These are phyloP conservation scores for Babyrousa celebensis DNA, from an alignment of 2,797 vertebrate genomes.

Conservation along the genomic window DNA sequence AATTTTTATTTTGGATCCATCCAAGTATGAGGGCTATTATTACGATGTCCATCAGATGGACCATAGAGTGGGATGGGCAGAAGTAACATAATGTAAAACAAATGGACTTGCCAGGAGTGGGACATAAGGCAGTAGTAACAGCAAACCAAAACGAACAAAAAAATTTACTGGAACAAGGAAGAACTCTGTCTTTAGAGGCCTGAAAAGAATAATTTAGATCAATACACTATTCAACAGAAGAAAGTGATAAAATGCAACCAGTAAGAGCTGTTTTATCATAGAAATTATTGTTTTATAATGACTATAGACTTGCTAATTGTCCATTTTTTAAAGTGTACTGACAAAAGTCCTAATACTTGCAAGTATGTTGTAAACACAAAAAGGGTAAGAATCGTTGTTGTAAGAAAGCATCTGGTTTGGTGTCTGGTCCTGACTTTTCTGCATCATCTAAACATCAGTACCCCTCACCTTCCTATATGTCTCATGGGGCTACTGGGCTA, in stretches of 20 bases:
- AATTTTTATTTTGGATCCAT: background rate
- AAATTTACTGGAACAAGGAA: background rate
- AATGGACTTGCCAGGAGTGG: background rate
- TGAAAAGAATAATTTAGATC: background rate
- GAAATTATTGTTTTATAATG: slow-evolving; percentile 13
- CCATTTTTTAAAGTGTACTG: background rate
- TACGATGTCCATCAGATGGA: background rate
- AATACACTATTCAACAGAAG: background rate
- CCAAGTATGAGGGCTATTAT: background rate
- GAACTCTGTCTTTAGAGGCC: background rate
- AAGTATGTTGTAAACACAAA: slow-evolving; percentile 31
- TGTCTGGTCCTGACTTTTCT: slow-evolving; percentile 10
- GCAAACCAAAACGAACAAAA: background rate
- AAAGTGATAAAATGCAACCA: background rate
- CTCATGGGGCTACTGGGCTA: background rate
- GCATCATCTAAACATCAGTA: background rate
- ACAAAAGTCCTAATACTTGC: slow-evolving; percentile 43
- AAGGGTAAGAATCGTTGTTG: background rate
- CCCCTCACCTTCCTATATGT: background rate
- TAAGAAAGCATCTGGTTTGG: background rate
- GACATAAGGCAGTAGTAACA: background rate
- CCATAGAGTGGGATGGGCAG: background rate
- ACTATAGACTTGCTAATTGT: slow-evolving; percentile 43
- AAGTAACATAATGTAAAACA: background rate
- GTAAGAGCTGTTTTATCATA: background rate